Base-by-base conservation (phyloP, 2,113 vertebrate genomes). In the Odontesthes bonariensis region DNA sequence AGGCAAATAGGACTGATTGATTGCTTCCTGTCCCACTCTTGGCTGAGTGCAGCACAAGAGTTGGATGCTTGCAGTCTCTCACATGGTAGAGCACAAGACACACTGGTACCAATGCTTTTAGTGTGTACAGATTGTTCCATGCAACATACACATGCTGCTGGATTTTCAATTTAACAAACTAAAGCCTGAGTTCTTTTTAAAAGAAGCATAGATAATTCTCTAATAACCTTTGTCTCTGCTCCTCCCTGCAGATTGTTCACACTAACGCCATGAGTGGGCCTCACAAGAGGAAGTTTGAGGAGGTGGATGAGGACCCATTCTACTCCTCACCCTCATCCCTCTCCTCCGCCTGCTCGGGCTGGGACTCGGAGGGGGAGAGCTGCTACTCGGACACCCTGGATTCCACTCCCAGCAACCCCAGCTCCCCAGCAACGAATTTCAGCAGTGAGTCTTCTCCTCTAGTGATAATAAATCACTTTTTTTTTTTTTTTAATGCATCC, bases 231-330 rank as follows among this genome's bases (percentile, higher is more conserved):
- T 14, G 19, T 47, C n/a, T 84, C 17, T 83, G 23, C 58, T 79
- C 23, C 32, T 46, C 54, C 31, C 31, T 33, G 38, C 91, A 96
- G 96, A 93, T 94, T 73, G 79, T 90, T 94, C 90, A 80, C 93
- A 73, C 42, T 1, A 75, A 53, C 88, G 88, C 93, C 94, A 99
- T 99, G 97, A 96, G 95, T 3, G 96, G 96, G 73, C 88, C 96
- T 63, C 92, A 96, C 83, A 99, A 99, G 94, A 96, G 97, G 93
- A 99, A 99, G 91, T 97, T 96, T 14, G 95, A 97, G 91, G 96
- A 97, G 93, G 91, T 98, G 94, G 96, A 96, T 57, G 96, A 94
- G 85, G 95, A 97, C 87, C 94, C 91, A 8, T 92, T 92, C 73
- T 96, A 95, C 94, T 97, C 95, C 75, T 98, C 95, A 4, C 96